These are phyloP conservation scores for Ceyx melanurus DNA, from an alignment of 2,113 vertebrate genomes.

Conservation along the genomic window DNA sequence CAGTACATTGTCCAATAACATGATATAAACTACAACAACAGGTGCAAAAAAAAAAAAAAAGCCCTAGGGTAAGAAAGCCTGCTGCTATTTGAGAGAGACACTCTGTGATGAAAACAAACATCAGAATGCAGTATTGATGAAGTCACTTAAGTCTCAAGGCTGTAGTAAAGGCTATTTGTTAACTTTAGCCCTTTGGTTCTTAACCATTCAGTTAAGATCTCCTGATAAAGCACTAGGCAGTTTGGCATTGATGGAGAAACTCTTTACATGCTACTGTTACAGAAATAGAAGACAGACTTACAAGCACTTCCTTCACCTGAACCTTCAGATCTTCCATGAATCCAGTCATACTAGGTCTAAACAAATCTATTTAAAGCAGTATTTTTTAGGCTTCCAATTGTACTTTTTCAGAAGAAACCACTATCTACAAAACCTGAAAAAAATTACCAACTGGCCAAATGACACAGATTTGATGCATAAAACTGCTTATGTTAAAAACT, in stretches of 20 bases:
- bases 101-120: neutral
- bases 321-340: slow-evolving; percentile 18
- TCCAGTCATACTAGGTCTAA: neutral
- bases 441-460: neutral
- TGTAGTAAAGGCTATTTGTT: slow-evolving; percentile 52
- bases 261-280: neutral
- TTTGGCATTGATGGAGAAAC: slow-evolving; percentile 16
- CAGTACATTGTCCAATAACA: slow-evolving; percentile 25
- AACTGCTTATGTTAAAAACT: neutral
- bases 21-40: neutral
- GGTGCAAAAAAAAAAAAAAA: neutral
- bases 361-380: slow-evolving; percentile 6
- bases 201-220: slow-evolving; percentile 56
- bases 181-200: slow-evolving; percentile 69
- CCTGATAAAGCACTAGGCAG: slow-evolving; percentile 41
- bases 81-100: neutral
- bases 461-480: neutral
- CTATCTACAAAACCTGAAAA: neutral
- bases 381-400: slow-evolving; percentile 22
- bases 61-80: neutral
- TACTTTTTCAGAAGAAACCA: slow-evolving; percentile 31
- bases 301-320: slow-evolving; percentile 40
- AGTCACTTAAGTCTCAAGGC: slow-evolving; percentile 45
- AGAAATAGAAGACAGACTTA: slow-evolving; percentile 9
- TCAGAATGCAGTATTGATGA: slow-evolving; percentile 31